phyloP scores from a whole-genome alignment of 2,797 vertebrate species.

The Peromyscus aztecus region DNA sequence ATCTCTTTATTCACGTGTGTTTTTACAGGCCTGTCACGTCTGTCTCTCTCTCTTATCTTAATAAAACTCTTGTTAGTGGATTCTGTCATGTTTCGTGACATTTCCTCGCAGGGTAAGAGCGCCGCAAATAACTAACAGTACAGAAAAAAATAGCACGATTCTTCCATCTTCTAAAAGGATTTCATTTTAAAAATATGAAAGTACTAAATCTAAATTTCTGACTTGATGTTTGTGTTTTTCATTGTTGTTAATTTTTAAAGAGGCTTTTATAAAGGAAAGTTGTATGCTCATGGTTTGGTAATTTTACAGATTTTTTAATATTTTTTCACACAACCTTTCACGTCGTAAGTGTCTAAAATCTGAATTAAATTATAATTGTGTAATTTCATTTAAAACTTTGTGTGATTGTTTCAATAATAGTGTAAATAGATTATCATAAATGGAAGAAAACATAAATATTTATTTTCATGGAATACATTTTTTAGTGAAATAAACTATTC shows the following conservation, averaged over 20 bases:
- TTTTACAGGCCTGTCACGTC: no score
- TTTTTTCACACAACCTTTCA: conserved; percentile 71
- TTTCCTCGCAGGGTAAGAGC: no score
- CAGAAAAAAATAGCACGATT: neutral
- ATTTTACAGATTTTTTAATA: conserved; percentile 50
- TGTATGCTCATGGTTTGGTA: neutral
- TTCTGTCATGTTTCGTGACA: no score
- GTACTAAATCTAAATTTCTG: conserved; percentile 78
- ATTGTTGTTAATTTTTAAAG: conserved; percentile 37
- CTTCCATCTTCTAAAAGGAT: neutral
- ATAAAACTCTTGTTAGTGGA: no score
- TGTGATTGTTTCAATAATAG: conserved; percentile 31
- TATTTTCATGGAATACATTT: conserved; percentile 55
- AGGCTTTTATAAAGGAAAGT: neutral
- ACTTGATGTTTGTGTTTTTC: conserved; percentile 62
- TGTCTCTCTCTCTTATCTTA: no score
- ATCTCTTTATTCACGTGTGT: no score
- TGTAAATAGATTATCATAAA: conserved; percentile 53
- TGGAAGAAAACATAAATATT: neutral
- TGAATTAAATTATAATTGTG: conserved; percentile 34
- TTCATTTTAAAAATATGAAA: conserved; percentile 71
- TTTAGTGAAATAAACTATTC: conserved; percentile 30
- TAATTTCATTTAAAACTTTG: neutral
- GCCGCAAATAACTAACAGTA: no score
- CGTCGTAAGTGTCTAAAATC: conserved; percentile 23